These are phyloP conservation scores for Dasyprocta punctata DNA, from an alignment of 2,113 vertebrate genomes.

Conservation along the genomic window DNA sequence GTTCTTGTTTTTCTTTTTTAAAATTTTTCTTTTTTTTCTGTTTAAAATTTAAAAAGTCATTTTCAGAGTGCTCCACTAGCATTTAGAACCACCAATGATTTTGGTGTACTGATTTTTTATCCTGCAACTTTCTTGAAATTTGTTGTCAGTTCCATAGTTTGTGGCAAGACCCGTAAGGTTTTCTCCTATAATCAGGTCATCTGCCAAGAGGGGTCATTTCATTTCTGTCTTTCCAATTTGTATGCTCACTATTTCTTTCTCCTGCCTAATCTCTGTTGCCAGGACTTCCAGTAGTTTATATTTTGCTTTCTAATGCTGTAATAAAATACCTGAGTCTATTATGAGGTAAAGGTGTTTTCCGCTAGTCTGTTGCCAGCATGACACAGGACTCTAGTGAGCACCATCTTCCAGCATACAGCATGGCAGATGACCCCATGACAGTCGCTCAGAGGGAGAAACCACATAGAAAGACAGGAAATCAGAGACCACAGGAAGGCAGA, in stretches of 20 bases:
- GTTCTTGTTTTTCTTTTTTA: too few species aligned
- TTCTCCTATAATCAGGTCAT: not conserved
- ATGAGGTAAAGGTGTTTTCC: not conserved
- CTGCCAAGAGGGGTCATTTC: not conserved
- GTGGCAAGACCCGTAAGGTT: not conserved
- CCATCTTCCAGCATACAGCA: not conserved
- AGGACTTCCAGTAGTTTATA: not conserved
- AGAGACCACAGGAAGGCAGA: not conserved
- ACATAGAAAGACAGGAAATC: not conserved
- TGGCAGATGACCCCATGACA: not conserved
- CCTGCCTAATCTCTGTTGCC: not conserved
- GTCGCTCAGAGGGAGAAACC: not conserved
- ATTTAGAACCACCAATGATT: too few species aligned
- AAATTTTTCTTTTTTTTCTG: too few species aligned
- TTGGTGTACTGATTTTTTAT: too few species aligned
- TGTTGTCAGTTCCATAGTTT: not conserved
- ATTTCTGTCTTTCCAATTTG: not conserved
- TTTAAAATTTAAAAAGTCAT: too few species aligned
- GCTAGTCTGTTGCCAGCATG: not conserved
- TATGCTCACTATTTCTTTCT: not conserved
- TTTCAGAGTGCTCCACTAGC: too few species aligned
- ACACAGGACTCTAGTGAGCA: not conserved
- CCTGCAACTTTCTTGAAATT: not conserved
- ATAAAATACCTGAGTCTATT: not conserved
- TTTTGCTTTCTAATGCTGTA: not conserved